Percentiles rank a stretch among this genome's conserved stretches.
phyloP scores from a whole-genome alignment of 2,888 invertebrate species.

The Proisotoma minuta region DNA sequence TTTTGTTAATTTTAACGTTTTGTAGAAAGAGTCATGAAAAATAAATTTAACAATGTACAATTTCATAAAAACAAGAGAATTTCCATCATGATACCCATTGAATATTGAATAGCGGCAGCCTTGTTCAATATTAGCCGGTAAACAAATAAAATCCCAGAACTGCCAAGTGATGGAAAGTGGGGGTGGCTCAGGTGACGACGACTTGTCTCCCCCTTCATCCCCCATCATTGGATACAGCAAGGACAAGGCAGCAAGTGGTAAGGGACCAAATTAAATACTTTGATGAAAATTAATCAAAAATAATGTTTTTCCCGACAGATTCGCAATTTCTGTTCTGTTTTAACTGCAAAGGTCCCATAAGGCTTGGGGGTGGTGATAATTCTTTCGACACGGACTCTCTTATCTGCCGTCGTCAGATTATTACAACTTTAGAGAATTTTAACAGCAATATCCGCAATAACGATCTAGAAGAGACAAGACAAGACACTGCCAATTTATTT shows the following conservation, averaged over 20 bases:
- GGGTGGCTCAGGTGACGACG: slow-evolving; percentile 34
- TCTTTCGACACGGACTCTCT: slow-evolving; percentile 34
- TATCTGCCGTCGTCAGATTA: slow-evolving; percentile 31
- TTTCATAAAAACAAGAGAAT: too few relatives aligned
- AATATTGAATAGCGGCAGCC: too few relatives aligned
- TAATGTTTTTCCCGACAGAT: slow-evolving; percentile 14
- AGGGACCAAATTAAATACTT: neutral
- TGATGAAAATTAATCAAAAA: slow-evolving; percentile 7
- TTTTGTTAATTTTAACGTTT: too few relatives aligned
- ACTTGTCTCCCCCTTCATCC: slow-evolving; percentile 40
- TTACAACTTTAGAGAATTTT: slow-evolving; percentile 23
- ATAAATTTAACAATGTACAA: too few relatives aligned
- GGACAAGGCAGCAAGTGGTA: neutral
- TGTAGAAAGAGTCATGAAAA: too few relatives aligned
- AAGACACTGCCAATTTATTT: slow-evolving; percentile 15
- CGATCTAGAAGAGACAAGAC: neutral
- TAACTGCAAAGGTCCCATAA: slow-evolving; percentile 38
- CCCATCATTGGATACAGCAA: slow-evolving; percentile 40
- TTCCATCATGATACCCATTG: too few relatives aligned
- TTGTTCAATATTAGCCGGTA: too few relatives aligned
- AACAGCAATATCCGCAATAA: neutral
- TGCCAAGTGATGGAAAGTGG: too few relatives aligned
- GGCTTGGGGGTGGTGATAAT: slow-evolving; percentile 16
- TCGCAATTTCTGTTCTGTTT: slow-evolving; percentile 31
- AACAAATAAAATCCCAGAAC: too few relatives aligned